Percentiles rank a stretch among this genome's conserved stretches.
Evolutionary conservation across 2,888 invertebrate species (phyloP).

Genomic region (Stenolophus ochropezus): DNA sequence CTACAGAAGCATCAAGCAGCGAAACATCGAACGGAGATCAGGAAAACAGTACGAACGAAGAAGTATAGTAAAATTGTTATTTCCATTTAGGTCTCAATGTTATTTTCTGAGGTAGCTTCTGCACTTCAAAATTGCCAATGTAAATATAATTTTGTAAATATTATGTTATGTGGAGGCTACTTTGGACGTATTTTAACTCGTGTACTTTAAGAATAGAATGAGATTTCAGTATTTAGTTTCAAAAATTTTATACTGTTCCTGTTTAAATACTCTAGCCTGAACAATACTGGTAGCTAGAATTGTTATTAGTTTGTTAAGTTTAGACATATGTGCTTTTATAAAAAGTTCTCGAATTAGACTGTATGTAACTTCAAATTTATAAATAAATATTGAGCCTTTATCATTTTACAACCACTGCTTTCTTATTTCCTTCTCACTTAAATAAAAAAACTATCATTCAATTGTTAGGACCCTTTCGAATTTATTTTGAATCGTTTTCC

Average conservation of each 20-base stretch:
- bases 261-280: neutral
- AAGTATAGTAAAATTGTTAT: neutral
- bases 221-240: neutral
- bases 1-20: constrained; percentile 41
- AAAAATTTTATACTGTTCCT: neutral
- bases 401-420: neutral
- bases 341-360: neutral
- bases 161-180: constrained; percentile 19
- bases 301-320: neutral
- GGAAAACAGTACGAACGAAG: neutral
- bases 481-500: no score
- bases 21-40: constrained; percentile 26
- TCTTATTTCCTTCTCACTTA: no score
- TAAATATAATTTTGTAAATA: constrained; percentile 24
- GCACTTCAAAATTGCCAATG: constrained; percentile 1
- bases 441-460: no score
- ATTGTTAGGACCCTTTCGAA: no score
- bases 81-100: constrained; percentile 3
- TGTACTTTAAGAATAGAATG: constrained; percentile 4
- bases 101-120: constrained; percentile 36
- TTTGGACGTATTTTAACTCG: neutral
- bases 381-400: neutral
- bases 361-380: neutral
- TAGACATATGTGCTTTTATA: neutral
- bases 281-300: neutral